Conservation (phyloP, 35 echinoderm and acorn worm species). For the Ophioderma brevispina region DNA sequence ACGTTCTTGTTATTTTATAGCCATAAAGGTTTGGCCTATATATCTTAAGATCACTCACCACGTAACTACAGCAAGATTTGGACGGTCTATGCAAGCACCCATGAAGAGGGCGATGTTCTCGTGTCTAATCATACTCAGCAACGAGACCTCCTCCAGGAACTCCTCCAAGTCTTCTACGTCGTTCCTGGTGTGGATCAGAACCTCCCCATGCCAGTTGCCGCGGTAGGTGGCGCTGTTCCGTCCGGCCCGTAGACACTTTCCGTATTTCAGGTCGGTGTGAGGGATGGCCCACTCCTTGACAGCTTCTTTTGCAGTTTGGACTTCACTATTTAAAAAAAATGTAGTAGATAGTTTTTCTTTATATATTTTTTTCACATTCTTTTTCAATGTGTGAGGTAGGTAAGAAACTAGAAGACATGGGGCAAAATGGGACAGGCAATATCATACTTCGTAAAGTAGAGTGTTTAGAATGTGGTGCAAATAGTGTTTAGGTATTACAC, state of each 20-base stretch:
- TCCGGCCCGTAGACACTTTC: slow-evolving; percentile 65
- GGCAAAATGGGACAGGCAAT: no score
- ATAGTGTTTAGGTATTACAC: no score
- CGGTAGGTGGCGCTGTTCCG: slow-evolving; percentile 60
- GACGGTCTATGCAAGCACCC: slow-evolving; percentile 85
- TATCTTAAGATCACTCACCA: slow-evolving; percentile 66
- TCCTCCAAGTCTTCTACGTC: slow-evolving; percentile 51
- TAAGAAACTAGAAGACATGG: no score
- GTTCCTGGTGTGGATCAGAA: slow-evolving; percentile 78
- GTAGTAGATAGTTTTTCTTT: no score
- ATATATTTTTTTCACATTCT: no score
- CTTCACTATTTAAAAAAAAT: slow-evolving; percentile 2
- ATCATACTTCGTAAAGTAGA: no score
- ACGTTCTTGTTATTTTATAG: no score
- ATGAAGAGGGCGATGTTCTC: slow-evolving; percentile 97
- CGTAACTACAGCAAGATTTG: slow-evolving; percentile 83
- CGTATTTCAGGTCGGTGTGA: slow-evolving; percentile 64
- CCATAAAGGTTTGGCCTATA: no score
- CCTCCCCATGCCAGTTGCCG: slow-evolving; percentile 95
- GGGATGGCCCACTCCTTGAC: slow-evolving; percentile 84
- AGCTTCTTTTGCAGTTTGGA: slow-evolving; percentile 49
- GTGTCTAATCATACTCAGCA: slow-evolving; percentile 91
- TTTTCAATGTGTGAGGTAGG: no score
- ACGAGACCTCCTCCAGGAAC: slow-evolving; percentile 89
- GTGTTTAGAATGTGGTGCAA: no score